Base-by-base conservation (phyloP, 2,113 vertebrate species). In the Scytalopus superciliaris region DNA sequence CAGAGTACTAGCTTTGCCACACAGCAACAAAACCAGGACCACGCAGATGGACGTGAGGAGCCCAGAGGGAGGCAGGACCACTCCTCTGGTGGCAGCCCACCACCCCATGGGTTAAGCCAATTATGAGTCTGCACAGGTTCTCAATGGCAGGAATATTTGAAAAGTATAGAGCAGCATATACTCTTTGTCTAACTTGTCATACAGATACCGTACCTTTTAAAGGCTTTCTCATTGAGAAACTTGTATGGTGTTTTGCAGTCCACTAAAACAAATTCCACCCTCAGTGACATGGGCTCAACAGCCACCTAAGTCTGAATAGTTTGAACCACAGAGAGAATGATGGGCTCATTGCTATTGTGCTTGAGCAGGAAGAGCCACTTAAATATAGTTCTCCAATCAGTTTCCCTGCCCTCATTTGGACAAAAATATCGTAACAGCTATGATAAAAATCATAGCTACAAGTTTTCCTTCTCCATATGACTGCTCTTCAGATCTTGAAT, bases 401-500 rank as follows among this genome's bases (percentile, higher is more conserved):
- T 47, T 91, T 73, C 39, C 30, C 24, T 91, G 82, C 80, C 47
- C 30, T 90, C 72, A 40, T 39, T 70, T 66, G 70, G 56, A 91
- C 35, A 57, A 91, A 82, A 44, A 67, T n/a, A 27, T n/a, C 53
- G 45, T 56, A 66, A 31, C 53, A 56, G 31, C 47, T 72, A 28
- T 19, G 62, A 77, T 64, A 84, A 84, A 75, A 82, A 67, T 82
- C 14, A 5, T 87, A 69, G 31, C 49, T 87, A 33, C 45, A 67
- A 69, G 47, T 66, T 90, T 83, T 90, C 27, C 16, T 96, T 55
- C 87, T 66, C 40, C 68, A 30, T 87, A 2, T 60, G 64, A 70
- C 39, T 83, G 66, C 70, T 83, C 42, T 91, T 79, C 67, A 88
- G 49, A 53, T 77, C 42, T 94, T 66, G 59, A 79, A 88, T 47